These are phyloP conservation scores for Apodemus sylvaticus DNA, from an alignment of 2,113 vertebrate species.

Conservation along the genomic window DNA sequence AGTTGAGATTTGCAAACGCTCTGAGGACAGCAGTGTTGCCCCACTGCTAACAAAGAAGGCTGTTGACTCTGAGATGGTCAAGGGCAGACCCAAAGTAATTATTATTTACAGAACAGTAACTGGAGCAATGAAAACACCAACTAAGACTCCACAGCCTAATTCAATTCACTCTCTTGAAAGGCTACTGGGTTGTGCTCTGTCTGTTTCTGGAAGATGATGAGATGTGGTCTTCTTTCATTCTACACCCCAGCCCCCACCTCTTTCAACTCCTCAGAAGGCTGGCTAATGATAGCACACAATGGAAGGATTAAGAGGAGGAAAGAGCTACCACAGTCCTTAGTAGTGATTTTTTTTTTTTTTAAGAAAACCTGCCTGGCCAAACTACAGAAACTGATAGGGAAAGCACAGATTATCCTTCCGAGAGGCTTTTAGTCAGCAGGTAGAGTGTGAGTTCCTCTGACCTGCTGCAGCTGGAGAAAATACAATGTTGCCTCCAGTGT, in stretches of 20 bases:
- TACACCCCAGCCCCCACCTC: not conserved
- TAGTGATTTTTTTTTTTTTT: conserved; percentile 74
- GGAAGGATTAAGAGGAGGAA: conserved; percentile 47
- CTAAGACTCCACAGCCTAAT: not conserved
- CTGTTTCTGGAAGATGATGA: conserved; percentile 50
- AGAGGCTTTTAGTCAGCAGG: conserved; percentile 68
- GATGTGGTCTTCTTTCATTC: not conserved
- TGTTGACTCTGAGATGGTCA: not conserved
- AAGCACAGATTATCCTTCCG: conserved; percentile 64
- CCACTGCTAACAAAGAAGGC: not conserved
- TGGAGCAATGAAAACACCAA: not conserved
- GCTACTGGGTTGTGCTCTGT: not conserved
- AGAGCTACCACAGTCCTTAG: conserved; percentile 62
- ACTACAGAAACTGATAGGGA: conserved; percentile 67
- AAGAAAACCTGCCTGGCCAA: conserved; percentile 68
- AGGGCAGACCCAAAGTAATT: conserved; percentile 4
- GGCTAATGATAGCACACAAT: conserved; percentile 67
- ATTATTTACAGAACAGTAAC: not conserved
- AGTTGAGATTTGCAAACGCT: not conserved
- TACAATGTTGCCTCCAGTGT: not conserved
- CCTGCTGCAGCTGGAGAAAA: conserved; percentile 49
- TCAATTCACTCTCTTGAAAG: conserved; percentile 62
- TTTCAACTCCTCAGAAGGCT: not conserved
- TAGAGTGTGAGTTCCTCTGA: conserved; percentile 62
- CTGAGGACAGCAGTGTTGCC: not conserved